Percentiles rank a stretch among this genome's conserved stretches.
Conservation (phyloP, 2,113 vertebrate species). For the Galemys pyrenaicus region DNA sequence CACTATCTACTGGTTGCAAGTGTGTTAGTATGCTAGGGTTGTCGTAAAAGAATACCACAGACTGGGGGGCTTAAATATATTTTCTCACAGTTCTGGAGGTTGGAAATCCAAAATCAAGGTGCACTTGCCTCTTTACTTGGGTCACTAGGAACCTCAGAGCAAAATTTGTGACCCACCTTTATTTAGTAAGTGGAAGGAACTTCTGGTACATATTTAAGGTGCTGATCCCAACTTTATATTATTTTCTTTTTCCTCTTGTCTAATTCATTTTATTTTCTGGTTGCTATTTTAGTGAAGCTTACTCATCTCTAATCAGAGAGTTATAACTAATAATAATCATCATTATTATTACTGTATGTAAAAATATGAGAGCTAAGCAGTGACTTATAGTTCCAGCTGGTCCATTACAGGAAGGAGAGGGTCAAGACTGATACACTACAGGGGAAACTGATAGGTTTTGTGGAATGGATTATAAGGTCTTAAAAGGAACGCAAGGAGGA, state of each 20-base stretch:
- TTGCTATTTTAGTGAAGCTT: slow-evolving; percentile 44
- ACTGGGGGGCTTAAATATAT: no score
- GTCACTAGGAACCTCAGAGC: neutral
- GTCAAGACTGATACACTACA: neutral
- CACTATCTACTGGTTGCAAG: neutral
- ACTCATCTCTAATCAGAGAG: neutral
- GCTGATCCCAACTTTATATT: neutral
- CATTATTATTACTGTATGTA: neutral
- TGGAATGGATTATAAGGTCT: neutral
- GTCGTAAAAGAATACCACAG: no score
- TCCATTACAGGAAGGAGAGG: neutral
- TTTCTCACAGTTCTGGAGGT: no score
- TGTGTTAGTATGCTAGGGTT: no score
- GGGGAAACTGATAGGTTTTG: neutral
- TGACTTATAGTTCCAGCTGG: neutral
- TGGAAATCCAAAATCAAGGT: no score
- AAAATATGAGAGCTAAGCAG: neutral
- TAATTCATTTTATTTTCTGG: neutral
- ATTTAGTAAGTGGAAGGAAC: neutral
- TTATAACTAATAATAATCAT: neutral
- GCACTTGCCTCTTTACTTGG: neutral
- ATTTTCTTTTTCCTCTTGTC: slow-evolving; percentile 10
- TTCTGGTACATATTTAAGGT: neutral
- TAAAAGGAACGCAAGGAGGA: neutral
- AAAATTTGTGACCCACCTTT: neutral